A percentile compares a stretch with the other conserved stretches of the same genome.
Evolutionary conservation across 1,140 invertebrate species (phyloP).

Genomic region (Psilanteris sp.): DNA sequence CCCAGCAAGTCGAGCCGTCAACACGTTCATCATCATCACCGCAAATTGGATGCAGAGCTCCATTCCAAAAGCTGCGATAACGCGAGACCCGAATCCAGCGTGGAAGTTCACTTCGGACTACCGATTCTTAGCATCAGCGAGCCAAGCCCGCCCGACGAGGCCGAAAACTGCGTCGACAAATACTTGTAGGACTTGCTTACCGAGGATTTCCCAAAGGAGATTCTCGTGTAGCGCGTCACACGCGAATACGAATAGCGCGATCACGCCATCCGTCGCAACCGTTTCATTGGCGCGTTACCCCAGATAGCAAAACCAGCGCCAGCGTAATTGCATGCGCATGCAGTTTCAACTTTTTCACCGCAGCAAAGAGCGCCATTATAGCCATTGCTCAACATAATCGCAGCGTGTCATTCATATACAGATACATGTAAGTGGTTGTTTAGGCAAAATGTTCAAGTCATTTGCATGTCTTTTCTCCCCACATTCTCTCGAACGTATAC

Average conservation of each 20-base stretch:
- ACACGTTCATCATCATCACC: slow-evolving; percentile 67
- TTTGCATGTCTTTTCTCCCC: no score
- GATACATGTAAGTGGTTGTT: no score
- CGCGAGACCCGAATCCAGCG: slow-evolving; percentile 58
- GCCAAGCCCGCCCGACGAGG: slow-evolving; percentile 87
- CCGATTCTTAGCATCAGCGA: slow-evolving; percentile 88
- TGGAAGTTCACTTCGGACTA: slow-evolving; percentile 83
- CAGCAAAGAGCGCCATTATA: no score
- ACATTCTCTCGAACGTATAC: no score
- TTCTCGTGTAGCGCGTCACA: slow-evolving; percentile 72
- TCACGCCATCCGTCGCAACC: slow-evolving; percentile 1
- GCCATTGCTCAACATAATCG: no score
- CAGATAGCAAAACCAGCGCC: slow-evolving; percentile 42
- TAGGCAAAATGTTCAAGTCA: no score
- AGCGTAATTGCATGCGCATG: no score
- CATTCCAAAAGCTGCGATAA: slow-evolving; percentile 75
- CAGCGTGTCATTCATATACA: no score
- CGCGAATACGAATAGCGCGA: not conserved
- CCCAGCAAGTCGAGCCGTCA: slow-evolving; percentile 51
- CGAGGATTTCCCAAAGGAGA: slow-evolving; percentile 77
- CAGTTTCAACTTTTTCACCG: no score
- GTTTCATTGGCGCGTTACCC: no score
- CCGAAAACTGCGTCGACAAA: slow-evolving; percentile 77
- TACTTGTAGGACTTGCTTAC: slow-evolving; percentile 79
- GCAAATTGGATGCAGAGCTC: slow-evolving; percentile 63